Evolutionary conservation across 2,797 vertebrate genomes (phyloP), one percentile per base, ranked within the genome.

Genomic region (Sitta carolinensis): DNA sequence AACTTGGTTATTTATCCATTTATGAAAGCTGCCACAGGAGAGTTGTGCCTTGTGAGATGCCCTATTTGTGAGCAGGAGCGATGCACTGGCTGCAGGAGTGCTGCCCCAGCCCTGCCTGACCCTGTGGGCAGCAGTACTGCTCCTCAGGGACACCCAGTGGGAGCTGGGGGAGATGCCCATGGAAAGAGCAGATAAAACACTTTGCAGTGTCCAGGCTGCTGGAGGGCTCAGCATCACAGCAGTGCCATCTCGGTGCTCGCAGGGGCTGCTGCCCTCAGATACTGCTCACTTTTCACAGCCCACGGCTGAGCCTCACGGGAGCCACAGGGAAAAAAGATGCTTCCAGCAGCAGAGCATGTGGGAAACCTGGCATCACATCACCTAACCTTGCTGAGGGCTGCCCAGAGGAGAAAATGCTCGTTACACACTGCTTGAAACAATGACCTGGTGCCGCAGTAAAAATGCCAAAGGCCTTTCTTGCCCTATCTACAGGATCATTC

Each of bases 231-330:
- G 58, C 34, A 62, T 34, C 15, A 7, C 58, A n/a, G 40, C 32
- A 3, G 1, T 6, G 6, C 34, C 0, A 0, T 19, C 42, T 16
- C 1, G 0, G 47, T 22, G 27, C 51, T 69, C 55, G 47, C 17
- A 20, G 54, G 18, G 4, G 29, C 40, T 48, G 48, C 22, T 59
- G 62, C 29, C 52, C 42, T 42, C 7, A 9, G 29, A 30, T 0
- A 1, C 40, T 63, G 48, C 38, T 32, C 1, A 2, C 45, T 74
- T 74, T 81, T 32, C 8, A 4, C 48, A 87, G 78, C 59, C 70
- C 32, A 13, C 0, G 0, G 55, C 47, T 59, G 47, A n/a, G 16
- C 42, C 67, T 62, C 18, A 2, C 0, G 1, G 48, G 55, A 66
- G 14, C 20, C 5, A 0, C 0, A 4, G 72, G 62, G 21, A 48